phyloP scores from a whole-genome alignment of 2,113 vertebrate species.

The Platysternon megacephalum region DNA sequence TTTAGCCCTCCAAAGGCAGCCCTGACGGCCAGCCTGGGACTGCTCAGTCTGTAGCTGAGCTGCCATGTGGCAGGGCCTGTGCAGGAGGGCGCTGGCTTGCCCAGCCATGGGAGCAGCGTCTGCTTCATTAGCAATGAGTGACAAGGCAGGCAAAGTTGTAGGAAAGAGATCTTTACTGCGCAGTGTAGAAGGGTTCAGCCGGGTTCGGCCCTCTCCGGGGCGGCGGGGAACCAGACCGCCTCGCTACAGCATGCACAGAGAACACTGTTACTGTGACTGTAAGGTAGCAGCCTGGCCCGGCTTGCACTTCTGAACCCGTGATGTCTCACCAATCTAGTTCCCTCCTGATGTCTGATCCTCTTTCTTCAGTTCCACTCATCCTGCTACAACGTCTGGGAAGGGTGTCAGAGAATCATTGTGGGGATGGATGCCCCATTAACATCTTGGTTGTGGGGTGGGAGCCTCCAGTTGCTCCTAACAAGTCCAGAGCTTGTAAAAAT shows the following conservation, averaged over 20 bases:
- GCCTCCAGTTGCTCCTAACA: neutral
- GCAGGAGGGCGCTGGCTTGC: neutral
- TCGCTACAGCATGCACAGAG: too few relatives aligned
- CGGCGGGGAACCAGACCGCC: too few relatives aligned
- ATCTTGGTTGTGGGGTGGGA: neutral
- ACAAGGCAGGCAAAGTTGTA: neutral
- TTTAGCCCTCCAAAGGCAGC: neutral
- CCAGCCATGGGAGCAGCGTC: neutral
- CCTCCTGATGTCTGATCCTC: neutral
- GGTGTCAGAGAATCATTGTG: neutral
- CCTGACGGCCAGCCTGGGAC: neutral
- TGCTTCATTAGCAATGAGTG: neutral
- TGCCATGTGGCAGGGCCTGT: neutral
- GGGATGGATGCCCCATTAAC: neutral
- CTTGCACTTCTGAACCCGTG: neutral
- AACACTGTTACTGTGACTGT: neutral
- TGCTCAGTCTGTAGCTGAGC: neutral
- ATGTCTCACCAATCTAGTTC: neutral
- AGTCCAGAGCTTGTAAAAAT: neutral
- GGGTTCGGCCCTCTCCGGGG: too few relatives aligned
- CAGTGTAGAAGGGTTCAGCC: too few relatives aligned
- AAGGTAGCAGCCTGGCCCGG: neutral
- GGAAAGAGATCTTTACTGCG: neutral
- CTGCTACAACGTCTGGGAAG: neutral
- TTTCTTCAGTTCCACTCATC: neutral